Evolutionary conservation across 2,888 invertebrate genomes (phyloP), one percentile per base, ranked within the genome.

Genomic region (Caenorhabditis japonica): DNA sequence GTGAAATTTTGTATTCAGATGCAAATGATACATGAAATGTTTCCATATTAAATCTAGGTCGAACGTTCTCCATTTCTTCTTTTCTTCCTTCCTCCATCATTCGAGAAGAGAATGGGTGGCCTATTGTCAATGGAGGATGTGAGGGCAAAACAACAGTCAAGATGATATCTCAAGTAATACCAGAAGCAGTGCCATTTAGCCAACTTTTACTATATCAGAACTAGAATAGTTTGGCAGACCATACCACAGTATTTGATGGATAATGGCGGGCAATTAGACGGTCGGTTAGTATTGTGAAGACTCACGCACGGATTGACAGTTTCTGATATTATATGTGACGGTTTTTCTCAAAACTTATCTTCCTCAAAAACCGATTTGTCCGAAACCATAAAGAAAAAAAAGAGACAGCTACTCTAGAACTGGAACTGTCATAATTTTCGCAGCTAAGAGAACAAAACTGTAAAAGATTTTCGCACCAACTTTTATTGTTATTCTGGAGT

Each of bases 11-110:
- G 66, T 56, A 66, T 66, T 66, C 49, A 66, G 66, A 66, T 66
- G 66, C 66, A 66, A 66, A 66, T 66, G 66, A 66, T 66, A 66
- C 66, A 56, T 34, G 43, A 66, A 66, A 66, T 66, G 66, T 66
- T 66, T 66, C 56, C 56, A 66, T 66, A 66, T 66, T 66, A 56
- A 66, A 66, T 51, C 66, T 56, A 66, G 66, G 66, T 56, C 66
- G 49, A 51, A 66, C 56, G 66, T 66, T 58, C 46, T 15, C 33
- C 58, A 12, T 46, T n/a, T n/a, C n/a, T n/a, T n/a, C n/a, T n/a
- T n/a, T n/a, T n/a, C n/a, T n/a, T n/a, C n/a, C n/a, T n/a, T n/a
- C n/a, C n/a, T n/a, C n/a, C n/a, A n/a, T 25, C 55, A 55, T 38
- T 33, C 64, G 55, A 49, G 41, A 49, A 33, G 19, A 33, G 34